Base-by-base conservation (phyloP, 92 coral and sea anemone genomes). In the Metridium senile region DNA sequence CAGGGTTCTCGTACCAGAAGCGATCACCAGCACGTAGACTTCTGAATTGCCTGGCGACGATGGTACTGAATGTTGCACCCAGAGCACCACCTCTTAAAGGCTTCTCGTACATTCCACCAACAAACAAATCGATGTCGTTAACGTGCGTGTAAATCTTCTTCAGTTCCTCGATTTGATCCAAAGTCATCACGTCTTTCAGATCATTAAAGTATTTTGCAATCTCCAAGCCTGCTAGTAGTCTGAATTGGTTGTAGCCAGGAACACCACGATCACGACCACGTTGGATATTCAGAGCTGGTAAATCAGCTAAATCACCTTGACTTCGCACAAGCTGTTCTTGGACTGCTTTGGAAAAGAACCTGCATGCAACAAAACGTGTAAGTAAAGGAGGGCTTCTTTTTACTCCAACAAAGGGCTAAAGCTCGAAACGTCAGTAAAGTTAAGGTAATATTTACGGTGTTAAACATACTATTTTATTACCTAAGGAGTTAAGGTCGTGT, bases 181-280 rank as follows among this genome's bases (percentile, higher is more conserved):
- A 28, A 10, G 2, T 17, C 58, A 35, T 62, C 26, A 39, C 57
- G 9, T 62, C 62, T 27, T 20, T 27, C 27, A 77, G 67, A 28
- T 28, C 63, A 19, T 13, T 21, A 23, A 77, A 61, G 11, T 45
- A 33, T 21, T 17, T 77, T 13, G 83, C 84, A 28, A 31, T 30
- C 45, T 25, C 20, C 23, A 76, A 68, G 1, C 62, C 51, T 26
- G 74, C 80, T 46, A 58, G 35, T 26, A 75, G 34, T 76, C 90
- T 43, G 61, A 30, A 86, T 1, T 64, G 43, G 82, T 75, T 76
- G 74, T 87, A 87, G 39, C 87, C 87, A 25, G 87, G 75, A 27
- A 87, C 39, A 11, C 91, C 91, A 32, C 72, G 91, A 13, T 82
- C 87, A 19, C 91, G 80, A 23, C 87, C 91, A 0, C 93, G 80